Evolutionary conservation across 2,113 vertebrate genomes (phyloP), one percentile per base, ranked within the genome.

Genomic region (Sitta europaea): DNA sequence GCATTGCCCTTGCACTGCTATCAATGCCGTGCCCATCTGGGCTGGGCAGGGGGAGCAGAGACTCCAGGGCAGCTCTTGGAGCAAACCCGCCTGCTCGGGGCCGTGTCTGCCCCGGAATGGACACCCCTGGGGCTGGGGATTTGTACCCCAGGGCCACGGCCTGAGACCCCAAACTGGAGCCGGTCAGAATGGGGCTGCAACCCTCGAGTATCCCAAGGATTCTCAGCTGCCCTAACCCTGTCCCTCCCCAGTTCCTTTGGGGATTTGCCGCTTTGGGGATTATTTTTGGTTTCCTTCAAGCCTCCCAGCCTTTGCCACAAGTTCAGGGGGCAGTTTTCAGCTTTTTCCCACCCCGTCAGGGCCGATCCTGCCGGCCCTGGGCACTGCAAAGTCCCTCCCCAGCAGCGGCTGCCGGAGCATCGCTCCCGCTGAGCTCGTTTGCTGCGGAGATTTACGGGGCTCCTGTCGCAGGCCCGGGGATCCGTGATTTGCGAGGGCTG

Each of bases 11-110:
- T 15, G 47, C 17, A 7, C 36, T 28, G 7, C 43, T 2, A 1
- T 35, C 51, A 13, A 0, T 12, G 47, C 47, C 0, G 0, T 19
- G 42, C 63, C 6, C n/a, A 10, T 2, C 1, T 0, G 0, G 14
- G 33, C 4, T 20, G 57, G 27, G 4, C 2, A 18, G 24, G 47
- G 14, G 6, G 20, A 59, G 42, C 54, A 9, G 50, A 51, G 24
- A 15, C 14, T 9, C 12, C 24, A 10, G 27, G 38, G 19, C n/a
- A 36, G 47, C 31, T 40, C n/a, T 17, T 19, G 43, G 38, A 38
- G n/a, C 48, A 36, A 88, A 25, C 31, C 40, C 51, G 9, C 16
- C n/a, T 1, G 0, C 2, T 0, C 4, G 0, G 42, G 19, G 24
- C 18, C 20, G 6, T 2, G 0, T 33, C 50, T 54, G 51, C 20